Percentiles rank a stretch among this genome's conserved stretches.
Evolutionary conservation across 2,797 vertebrate genomes (phyloP).

Genomic region (Pseudochromis fuscus): DNA sequence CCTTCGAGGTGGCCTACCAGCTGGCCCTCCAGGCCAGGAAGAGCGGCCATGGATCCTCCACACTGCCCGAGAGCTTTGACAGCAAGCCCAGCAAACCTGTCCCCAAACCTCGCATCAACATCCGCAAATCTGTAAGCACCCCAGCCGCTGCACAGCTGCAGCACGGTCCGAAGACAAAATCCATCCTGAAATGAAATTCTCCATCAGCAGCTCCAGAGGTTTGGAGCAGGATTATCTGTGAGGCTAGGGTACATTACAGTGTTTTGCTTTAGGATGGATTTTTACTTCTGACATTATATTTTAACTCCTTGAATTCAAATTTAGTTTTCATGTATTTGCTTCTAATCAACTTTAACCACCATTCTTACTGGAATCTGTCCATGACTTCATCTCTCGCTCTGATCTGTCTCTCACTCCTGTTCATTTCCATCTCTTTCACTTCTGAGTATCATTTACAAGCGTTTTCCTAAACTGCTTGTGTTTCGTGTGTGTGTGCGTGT

Average conservation of each 20-base stretch:
- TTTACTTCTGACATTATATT: slow-evolving; percentile 22
- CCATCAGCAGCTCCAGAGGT: neutral
- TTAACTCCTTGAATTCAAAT: slow-evolving; percentile 23
- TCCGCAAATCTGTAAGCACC: slow-evolving; percentile 96
- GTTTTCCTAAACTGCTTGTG: slow-evolving; percentile 32
- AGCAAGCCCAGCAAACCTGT: slow-evolving; percentile 97
- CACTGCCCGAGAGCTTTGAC: slow-evolving; percentile 98
- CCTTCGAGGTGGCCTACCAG: slow-evolving; percentile 99
- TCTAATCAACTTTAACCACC: slow-evolving; percentile 36
- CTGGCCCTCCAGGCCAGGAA: slow-evolving; percentile 97
- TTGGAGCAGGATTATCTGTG: no score
- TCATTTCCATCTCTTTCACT: slow-evolving; percentile 27
- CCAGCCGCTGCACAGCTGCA: neutral
- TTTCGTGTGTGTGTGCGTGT: slow-evolving; percentile 14
- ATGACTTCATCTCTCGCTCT: slow-evolving; percentile 18
- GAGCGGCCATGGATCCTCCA: slow-evolving; percentile 96
- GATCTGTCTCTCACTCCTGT: slow-evolving; percentile 12
- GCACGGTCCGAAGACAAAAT: slow-evolving; percentile 32
- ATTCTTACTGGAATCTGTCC: slow-evolving; percentile 44
- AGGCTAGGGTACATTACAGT: no score
- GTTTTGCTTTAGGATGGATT: slow-evolving; percentile 60
- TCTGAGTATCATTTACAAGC: slow-evolving; percentile 14
- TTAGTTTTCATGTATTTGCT: slow-evolving; percentile 18
- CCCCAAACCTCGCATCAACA: slow-evolving; percentile 98
- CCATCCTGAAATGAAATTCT: slow-evolving; percentile 37